Base-by-base conservation (phyloP, 1,140 invertebrate genomes). In the Drosophila guanche region DNA sequence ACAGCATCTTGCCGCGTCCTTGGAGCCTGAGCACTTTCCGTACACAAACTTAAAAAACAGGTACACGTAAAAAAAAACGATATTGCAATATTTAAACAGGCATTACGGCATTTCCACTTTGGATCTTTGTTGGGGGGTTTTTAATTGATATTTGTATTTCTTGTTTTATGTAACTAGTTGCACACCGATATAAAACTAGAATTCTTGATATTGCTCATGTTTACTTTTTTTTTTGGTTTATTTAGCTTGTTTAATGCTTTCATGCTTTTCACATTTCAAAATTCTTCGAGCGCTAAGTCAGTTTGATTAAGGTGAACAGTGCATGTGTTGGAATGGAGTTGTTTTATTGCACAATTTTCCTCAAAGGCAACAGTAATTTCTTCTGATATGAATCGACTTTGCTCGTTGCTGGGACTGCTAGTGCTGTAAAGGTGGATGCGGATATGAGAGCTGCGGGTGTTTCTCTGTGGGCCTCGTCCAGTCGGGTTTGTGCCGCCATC, bases 401-500 rank as follows among this genome's bases (percentile, higher is more conserved):
- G 45, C 6, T 42, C 51, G 46, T 55, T 33, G 58, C 20, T 27
- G 50, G 22, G 40, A 46, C 16, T 27, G 16, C 25, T 27, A 47
- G 1, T 14, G 29, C 40, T 54, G 33, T 37, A 10, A 10, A 4
- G 33, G 33, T 12, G 33, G 33, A 37, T 37, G 8, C 33, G 27
- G 22, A 27, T 46, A 12, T 41, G 52, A 12, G 10, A 40, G 25
- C 50, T 52, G 14, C 40, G 40, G 45, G 16, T 23, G 69, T 29
- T 50, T 45, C 42, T 48, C 75, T 45, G 29, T 37, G 14, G 62
- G 10, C 61, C 22, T 86, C 84, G 71, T 89, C 72, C 52, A 88
- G 76, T 60, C 83, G 83, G 52, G 73, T 58, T 80, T 90, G 84
- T 70, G 89, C 89, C 66, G 81, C 76, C 76, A 90, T 86, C 45